Percentiles rank a stretch among this genome's conserved stretches.
Conservation (phyloP, 2,113 vertebrate genomes). For the Dasyprocta punctata region DNA sequence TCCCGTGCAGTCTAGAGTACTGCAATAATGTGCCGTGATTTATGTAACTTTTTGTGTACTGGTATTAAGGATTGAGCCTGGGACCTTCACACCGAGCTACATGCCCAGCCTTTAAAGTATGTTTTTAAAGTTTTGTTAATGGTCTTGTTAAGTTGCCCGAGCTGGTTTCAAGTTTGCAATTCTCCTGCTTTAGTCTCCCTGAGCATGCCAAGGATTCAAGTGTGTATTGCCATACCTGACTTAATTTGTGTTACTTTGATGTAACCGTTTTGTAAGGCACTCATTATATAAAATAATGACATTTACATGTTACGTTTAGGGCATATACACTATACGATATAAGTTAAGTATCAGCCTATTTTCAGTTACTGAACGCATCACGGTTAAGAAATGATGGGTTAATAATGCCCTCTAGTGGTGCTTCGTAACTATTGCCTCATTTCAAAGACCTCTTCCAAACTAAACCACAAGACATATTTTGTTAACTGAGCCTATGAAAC, state of each 20-base stretch:
- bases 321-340: neutral
- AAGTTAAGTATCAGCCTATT: neutral
- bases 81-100: neutral
- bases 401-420: conserved; percentile 63
- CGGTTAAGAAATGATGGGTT: neutral
- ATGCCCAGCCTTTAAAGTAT: neutral
- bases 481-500: neutral
- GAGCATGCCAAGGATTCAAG: neutral
- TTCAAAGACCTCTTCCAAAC: neutral
- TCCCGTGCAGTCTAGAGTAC: neutral
- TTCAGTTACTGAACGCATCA: neutral
- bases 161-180: neutral
- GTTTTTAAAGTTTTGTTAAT: too few relatives aligned
- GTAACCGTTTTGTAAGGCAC: neutral
- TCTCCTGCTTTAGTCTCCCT: neutral
- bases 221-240: neutral
- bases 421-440: neutral
- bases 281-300: neutral
- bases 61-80: neutral
- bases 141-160: neutral
- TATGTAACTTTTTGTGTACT: neutral
- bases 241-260: neutral
- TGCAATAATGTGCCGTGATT: neutral
- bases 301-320: neutral
- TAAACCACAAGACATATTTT: neutral